These are phyloP conservation scores for Passerina amoena DNA, from an alignment of 2,113 vertebrate genomes.

Conservation along the genomic window DNA sequence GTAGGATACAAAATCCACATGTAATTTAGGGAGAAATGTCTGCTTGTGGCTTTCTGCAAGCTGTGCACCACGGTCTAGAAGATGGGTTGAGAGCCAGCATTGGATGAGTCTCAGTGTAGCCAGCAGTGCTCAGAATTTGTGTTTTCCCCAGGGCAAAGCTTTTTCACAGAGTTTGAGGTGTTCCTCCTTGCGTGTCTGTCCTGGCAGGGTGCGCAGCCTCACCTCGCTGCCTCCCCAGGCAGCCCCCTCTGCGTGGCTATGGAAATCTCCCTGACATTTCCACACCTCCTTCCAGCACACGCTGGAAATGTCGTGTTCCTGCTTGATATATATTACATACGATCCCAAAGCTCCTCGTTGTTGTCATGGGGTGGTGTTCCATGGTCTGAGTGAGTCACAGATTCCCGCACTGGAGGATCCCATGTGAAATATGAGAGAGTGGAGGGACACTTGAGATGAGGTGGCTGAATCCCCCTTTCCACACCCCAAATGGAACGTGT, in stretches of 20 bases:
- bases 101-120: fast-evolving
- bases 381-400: background rate
- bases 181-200: fast-evolving
- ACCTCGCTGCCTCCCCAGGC: fast-evolving
- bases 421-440: background rate
- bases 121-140: background rate
- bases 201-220: fast-evolving
- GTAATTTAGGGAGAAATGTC: background rate
- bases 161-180: fast-evolving
- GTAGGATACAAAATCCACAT: fast-evolving
- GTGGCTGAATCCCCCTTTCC: background rate
- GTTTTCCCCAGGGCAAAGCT: fast-evolving
- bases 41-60: background rate
- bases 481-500: background rate
- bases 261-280: background rate
- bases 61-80: background rate
- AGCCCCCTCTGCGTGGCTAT: background rate
- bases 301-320: background rate
- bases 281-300: background rate
- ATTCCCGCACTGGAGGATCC: background rate
- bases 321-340: background rate
- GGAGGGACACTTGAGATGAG: background rate
- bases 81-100: background rate
- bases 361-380: background rate
- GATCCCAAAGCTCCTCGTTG: background rate